phyloP scores from a whole-genome alignment of 2,797 vertebrate genomes.

The Coracias cyanogaster region DNA sequence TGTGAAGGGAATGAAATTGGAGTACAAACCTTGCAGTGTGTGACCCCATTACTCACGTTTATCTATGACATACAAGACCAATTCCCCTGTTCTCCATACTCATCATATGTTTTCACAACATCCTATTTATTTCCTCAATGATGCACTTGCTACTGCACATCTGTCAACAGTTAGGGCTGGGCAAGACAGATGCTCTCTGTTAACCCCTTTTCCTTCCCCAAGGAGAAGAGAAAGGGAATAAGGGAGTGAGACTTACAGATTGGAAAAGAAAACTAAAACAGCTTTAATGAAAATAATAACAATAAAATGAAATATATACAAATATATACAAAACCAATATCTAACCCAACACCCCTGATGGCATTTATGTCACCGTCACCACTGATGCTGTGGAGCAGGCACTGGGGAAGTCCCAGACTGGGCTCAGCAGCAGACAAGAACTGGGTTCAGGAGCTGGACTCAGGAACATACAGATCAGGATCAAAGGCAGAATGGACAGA shows the following conservation, averaged over 20 bases:
- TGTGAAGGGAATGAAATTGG: not conserved
- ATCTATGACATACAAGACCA: not conserved
- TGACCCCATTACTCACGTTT: constrained; percentile 3
- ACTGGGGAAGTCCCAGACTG: too few species aligned
- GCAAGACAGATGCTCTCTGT: not conserved
- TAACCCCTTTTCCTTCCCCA: not conserved
- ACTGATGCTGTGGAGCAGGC: too few species aligned
- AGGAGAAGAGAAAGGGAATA: not conserved
- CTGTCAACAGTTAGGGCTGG: not conserved
- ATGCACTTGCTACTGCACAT: not conserved
- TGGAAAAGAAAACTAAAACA: not conserved
- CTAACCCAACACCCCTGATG: too few species aligned
- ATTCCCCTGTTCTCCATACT: not conserved
- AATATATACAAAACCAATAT: not conserved
- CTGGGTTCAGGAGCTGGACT: too few species aligned
- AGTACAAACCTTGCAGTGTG: not conserved
- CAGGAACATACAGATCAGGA: too few species aligned
- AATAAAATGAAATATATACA: not conserved
- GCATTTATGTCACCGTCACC: too few species aligned
- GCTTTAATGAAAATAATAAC: not conserved
- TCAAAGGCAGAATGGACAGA: too few species aligned
- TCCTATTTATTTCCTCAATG: not conserved
- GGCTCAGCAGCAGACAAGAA: too few species aligned
- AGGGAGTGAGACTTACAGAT: not conserved
- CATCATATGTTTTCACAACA: not conserved